phyloP scores from a whole-genome alignment of 2,113 vertebrate species.

The Labrus mixtus region DNA sequence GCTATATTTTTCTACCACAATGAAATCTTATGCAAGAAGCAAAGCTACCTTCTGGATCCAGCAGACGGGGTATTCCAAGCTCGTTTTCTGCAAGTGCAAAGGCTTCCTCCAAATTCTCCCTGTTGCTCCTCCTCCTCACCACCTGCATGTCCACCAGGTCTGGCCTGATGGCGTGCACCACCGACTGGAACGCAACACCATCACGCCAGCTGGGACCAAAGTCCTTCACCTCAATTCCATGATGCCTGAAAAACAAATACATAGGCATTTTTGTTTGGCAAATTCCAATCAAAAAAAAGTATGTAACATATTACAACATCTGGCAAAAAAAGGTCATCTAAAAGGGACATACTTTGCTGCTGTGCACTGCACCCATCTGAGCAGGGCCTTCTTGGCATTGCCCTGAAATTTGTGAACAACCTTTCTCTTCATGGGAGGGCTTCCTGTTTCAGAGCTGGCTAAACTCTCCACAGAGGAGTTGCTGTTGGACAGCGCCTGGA shows the following conservation, averaged over 20 bases:
- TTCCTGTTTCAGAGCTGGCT: constrained; percentile 89
- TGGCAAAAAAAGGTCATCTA: background rate
- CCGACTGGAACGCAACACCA: constrained; percentile 92
- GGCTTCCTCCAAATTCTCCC: constrained; percentile 94
- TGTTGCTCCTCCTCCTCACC: constrained; percentile 87
- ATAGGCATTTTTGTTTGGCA: background rate
- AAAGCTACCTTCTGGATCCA: constrained; percentile 93
- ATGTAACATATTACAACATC: background rate
- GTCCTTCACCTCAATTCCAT: constrained; percentile 94
- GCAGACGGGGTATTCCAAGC: constrained; percentile 94
- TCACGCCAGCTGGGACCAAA: constrained; percentile 96
- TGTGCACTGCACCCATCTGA: constrained; percentile 94
- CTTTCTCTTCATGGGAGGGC: constrained; percentile 95
- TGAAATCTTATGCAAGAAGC: background rate
- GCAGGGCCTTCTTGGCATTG: constrained; percentile 93
- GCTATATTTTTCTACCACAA: background rate
- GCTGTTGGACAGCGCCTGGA: constrained; percentile 91
- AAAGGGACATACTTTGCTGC: constrained; percentile 88
- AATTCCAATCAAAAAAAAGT: background rate
- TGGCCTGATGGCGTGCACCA: constrained; percentile 94
- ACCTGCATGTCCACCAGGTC: constrained; percentile 94
- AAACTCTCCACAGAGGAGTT: constrained; percentile 92
- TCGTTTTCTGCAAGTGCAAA: constrained; percentile 93
- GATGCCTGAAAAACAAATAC: constrained; percentile 78
- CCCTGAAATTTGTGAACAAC: constrained; percentile 90